These are phyloP conservation scores for Papilio xuthus DNA, from an alignment of 1,140 invertebrate genomes.

Conservation along the genomic window DNA sequence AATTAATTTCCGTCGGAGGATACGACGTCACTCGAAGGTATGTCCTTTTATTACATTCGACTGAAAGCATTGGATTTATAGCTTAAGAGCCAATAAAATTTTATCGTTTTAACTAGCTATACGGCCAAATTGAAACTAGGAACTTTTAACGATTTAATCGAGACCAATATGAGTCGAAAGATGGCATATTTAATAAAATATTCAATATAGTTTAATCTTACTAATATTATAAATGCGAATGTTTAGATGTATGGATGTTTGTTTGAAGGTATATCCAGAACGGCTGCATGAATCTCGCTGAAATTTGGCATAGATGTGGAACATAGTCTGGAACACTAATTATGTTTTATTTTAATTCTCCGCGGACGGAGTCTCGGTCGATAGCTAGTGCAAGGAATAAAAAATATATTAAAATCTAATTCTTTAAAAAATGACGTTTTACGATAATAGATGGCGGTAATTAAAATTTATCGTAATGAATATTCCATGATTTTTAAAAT, in stretches of 20 bases:
- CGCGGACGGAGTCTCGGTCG: too few relatives aligned
- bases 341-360: too few relatives aligned
- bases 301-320: too few relatives aligned
- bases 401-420: background rate
- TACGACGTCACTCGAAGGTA: slow-evolving; percentile 25
- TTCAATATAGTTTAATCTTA: background rate
- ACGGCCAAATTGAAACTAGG: slow-evolving; percentile 23
- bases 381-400: too few relatives aligned
- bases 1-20: slow-evolving; percentile 26
- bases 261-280: too few relatives aligned
- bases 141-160: slow-evolving; percentile 7
- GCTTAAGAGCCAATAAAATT: slow-evolving; percentile 30
- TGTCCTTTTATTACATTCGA: slow-evolving; percentile 35
- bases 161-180: background rate
- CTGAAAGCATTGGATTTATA: slow-evolving; percentile 29
- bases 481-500: background rate
- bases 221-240: too few relatives aligned
- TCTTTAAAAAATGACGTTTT: too few relatives aligned
- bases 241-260: too few relatives aligned
- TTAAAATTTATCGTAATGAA: too few relatives aligned
- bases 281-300: too few relatives aligned
- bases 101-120: slow-evolving; percentile 28
- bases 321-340: too few relatives aligned
- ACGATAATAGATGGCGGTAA: too few relatives aligned
- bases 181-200: background rate